Conservation (phyloP, 35 echinoderm and acorn worm species). For the Ophioderma brevispina region DNA sequence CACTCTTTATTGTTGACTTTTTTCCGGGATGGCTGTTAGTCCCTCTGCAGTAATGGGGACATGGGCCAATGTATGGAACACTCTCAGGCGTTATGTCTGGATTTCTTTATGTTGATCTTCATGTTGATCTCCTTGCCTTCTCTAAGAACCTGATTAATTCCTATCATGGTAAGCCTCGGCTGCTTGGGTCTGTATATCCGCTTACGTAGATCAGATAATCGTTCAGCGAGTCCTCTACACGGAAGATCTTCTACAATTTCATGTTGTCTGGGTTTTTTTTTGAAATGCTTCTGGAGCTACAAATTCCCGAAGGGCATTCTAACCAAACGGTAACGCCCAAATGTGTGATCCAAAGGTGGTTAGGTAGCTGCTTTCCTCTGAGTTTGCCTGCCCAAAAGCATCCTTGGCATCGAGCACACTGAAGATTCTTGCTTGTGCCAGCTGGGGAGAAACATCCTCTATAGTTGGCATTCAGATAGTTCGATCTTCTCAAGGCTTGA, state of each 20-base stretch:
- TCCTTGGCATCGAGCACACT: conserved; percentile 48
- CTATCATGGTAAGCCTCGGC: conserved; percentile 58
- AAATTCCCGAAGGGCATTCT: conserved; percentile 69
- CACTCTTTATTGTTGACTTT: conserved; percentile 57
- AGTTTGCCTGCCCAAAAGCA: conserved; percentile 46
- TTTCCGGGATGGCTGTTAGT: conserved; percentile 47
- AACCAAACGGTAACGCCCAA: conserved; percentile 69
- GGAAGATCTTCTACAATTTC: conserved; percentile 39
- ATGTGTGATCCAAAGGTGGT: conserved; percentile 76
- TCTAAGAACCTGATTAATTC: conserved; percentile 51
- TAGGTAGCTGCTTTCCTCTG: conserved; percentile 38
- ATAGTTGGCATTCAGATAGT: too few species aligned
- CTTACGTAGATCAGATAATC: conserved; percentile 66
- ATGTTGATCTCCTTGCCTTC: conserved; percentile 62
- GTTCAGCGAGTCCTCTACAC: conserved; percentile 35
- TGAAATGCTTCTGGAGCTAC: conserved; percentile 74
- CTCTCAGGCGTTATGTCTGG: conserved; percentile 37
- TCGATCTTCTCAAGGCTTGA: too few species aligned
- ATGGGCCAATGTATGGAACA: conserved; percentile 76
- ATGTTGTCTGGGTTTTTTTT: conserved; percentile 44
- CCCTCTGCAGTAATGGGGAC: conserved; percentile 46
- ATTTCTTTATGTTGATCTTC: conserved; percentile 63
- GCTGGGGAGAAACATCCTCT: conserved; percentile 25
- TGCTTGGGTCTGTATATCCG: conserved; percentile 48
- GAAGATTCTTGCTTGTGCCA: conserved; percentile 49